phyloP scores from a whole-genome alignment of 1,140 invertebrate genomes.

The Cardiocondyla obscurior region DNA sequence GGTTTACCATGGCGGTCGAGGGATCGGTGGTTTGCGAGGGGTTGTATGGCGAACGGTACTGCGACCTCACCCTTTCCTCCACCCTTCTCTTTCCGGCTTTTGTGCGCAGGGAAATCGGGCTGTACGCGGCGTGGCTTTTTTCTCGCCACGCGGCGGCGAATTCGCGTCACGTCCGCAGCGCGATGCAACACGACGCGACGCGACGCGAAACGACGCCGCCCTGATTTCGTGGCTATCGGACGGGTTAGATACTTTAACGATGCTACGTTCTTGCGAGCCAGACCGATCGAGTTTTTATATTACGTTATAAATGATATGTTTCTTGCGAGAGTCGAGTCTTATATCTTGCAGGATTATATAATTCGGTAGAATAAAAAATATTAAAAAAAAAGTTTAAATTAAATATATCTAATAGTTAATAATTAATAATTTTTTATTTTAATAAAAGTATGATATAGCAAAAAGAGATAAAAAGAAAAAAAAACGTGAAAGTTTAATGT shows the following conservation, averaged over 20 bases:
- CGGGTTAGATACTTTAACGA: constrained; percentile 12
- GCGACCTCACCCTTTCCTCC: background rate
- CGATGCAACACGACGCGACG: background rate
- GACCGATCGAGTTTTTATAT: background rate
- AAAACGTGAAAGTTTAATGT: background rate
- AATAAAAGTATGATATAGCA: too few species aligned
- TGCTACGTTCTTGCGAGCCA: background rate
- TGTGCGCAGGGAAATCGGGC: background rate
- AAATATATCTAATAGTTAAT: background rate
- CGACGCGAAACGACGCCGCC: background rate
- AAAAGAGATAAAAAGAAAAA: background rate
- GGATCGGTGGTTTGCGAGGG: background rate
- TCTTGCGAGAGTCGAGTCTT: background rate
- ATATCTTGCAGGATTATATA: too few species aligned
- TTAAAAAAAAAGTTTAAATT: background rate
- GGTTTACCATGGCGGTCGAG: constrained; percentile 66
- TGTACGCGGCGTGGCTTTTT: constrained; percentile 54
- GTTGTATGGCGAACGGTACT: background rate
- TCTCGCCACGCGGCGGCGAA: constrained; percentile 47
- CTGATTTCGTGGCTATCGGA: constrained; percentile 21
- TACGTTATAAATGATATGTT: background rate
- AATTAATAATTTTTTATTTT: background rate
- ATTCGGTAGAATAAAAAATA: too few species aligned
- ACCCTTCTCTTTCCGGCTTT: constrained; percentile 1
- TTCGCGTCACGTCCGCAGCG: constrained; percentile 44